phyloP scores from a whole-genome alignment of 2,797 vertebrate genomes.

The Sebastes flavidus region DNA sequence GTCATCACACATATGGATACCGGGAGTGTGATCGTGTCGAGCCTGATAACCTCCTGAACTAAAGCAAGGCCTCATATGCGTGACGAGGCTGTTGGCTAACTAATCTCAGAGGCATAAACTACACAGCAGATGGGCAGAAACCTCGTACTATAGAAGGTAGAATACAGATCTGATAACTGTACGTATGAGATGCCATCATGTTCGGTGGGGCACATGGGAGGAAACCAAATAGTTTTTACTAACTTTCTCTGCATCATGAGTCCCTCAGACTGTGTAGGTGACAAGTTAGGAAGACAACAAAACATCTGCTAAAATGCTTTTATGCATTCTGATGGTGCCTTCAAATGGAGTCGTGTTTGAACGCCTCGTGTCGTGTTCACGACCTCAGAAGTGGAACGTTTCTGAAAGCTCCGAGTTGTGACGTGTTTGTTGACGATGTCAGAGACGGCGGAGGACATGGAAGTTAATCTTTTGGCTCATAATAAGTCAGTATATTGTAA shows the following conservation, averaged over 20 bases:
- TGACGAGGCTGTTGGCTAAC: neutral
- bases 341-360: no score
- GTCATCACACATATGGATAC: conserved; percentile 23
- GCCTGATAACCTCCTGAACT: conserved; percentile 35
- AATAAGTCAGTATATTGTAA: no score
- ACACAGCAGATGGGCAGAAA: neutral
- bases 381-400: no score
- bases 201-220: neutral
- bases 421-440: no score
- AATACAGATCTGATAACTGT: neutral
- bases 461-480: no score
- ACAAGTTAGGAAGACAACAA: neutral
- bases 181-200: neutral
- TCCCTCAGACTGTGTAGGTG: neutral
- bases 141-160: neutral
- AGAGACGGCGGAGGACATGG: no score
- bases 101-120: neutral
- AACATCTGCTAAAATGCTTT: neutral
- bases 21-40: conserved; percentile 10
- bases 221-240: neutral
- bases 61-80: neutral
- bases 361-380: no score
- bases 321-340: neutral
- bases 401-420: no score
- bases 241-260: neutral